These are phyloP conservation scores for Neodiprion virginianus DNA, from an alignment of 1,140 invertebrate genomes.

Conservation along the genomic window DNA sequence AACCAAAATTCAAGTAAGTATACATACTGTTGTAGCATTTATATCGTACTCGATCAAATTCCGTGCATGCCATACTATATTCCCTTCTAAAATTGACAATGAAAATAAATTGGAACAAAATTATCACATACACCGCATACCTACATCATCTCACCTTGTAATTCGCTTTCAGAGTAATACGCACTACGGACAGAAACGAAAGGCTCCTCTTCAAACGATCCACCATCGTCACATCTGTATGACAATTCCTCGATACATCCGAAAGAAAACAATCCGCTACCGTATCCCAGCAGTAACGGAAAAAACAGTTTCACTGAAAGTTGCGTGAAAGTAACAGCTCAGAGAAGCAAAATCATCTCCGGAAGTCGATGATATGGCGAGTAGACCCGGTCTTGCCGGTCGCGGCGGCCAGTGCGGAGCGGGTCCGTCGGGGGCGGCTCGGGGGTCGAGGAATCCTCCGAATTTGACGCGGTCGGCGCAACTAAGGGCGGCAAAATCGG, in stretches of 20 bases:
- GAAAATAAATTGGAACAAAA: not conserved
- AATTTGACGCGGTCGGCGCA: slow-evolving; percentile 33
- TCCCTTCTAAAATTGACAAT: slow-evolving; percentile 6
- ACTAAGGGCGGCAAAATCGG: slow-evolving; percentile 33
- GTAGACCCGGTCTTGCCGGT: not conserved
- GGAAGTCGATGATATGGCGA: not conserved
- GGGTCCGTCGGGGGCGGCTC: slow-evolving; percentile 8
- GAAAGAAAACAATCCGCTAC: too few species aligned
- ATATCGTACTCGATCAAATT: not conserved
- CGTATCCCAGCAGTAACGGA: too few species aligned
- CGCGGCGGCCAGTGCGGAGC: not conserved
- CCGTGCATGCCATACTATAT: slow-evolving; percentile 9
- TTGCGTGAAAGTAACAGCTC: too few species aligned
- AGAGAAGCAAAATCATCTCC: too few species aligned
- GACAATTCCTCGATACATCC: too few species aligned
- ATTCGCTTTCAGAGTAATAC: too few species aligned
- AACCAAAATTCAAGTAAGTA: slow-evolving; percentile 34
- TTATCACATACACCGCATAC: too few species aligned
- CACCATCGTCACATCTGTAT: too few species aligned
- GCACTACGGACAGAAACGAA: too few species aligned
- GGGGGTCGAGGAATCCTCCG: not conserved
- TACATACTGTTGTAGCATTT: not conserved
- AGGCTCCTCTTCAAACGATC: too few species aligned
- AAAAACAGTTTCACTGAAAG: too few species aligned
- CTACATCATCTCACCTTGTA: too few species aligned